Evolutionary conservation across 2,888 invertebrate species (phyloP), one percentile per base, ranked within the genome.

Genomic region (Heteropelma amictum): DNA sequence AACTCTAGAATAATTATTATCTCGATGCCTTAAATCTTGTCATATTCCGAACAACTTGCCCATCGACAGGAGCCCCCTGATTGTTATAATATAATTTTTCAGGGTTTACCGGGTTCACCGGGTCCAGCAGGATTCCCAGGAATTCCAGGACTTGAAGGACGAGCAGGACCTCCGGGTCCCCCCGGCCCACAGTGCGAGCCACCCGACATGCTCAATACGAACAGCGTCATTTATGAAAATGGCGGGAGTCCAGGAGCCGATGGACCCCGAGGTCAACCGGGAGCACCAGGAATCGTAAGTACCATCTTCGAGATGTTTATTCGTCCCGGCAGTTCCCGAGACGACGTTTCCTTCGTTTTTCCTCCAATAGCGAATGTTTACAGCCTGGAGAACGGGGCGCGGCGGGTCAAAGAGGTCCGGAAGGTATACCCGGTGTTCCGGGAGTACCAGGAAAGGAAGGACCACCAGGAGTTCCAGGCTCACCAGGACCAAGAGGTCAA

Each of bases 361-460:
- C n/a, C n/a, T n/a, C 7, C 6, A 14, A n/a, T 26, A 0, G 26
- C 12, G n/a, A 19, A 54, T 30, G 4, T 28, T 53, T 65, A 60
- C 75, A 92, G 92, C 91, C 92, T 53, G 93, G 92, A 28, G 92
- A 92, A 85, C 85, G 91, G 53, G 92, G 92, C 1, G 89, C 91
- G 30, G 86, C 90, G 7, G 92, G 92, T 8, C 92, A 92, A 53
- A 87, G 92, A 78, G 92, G 92, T 5, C 90, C 91, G 10, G 90
- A 87, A 76, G 93, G 93, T 38, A 88, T 90, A 47, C 85, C 90
- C 10, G 93, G 93, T 38, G 82, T 89, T 21, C 90, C 92, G 1
- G 94, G 94, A 61, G 89, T 90, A 58, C 90, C 91, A 3, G 93
- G 93, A 19, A 91, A 92, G 79, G 90, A 91, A 61, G 91, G 92